Percentiles rank a stretch among this genome's conserved stretches.
phyloP scores from a whole-genome alignment of 1,140 invertebrate species.

The Bombus confusus region DNA sequence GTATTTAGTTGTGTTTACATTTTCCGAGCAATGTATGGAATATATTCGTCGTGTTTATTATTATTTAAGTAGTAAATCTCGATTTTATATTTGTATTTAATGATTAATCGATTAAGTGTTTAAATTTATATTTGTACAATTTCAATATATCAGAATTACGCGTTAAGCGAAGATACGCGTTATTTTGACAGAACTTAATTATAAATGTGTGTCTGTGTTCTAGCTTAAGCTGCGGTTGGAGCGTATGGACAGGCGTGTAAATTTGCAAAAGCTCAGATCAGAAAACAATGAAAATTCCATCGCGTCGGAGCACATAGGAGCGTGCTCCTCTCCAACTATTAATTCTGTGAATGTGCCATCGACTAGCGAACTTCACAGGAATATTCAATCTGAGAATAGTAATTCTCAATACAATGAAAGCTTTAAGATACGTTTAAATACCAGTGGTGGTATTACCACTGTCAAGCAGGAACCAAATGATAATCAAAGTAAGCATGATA shows the following conservation, averaged over 20 bases:
- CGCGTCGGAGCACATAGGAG: slow-evolving; percentile 70
- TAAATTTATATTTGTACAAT: neutral
- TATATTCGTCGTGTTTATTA: neutral
- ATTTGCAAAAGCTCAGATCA: slow-evolving; percentile 78
- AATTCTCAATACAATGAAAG: slow-evolving; percentile 77
- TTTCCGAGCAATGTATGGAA: neutral
- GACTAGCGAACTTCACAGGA: slow-evolving; percentile 75
- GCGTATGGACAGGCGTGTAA: slow-evolving; percentile 83
- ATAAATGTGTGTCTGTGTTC: slow-evolving; percentile 64
- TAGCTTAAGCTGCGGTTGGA: slow-evolving; percentile 84
- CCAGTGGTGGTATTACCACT: slow-evolving; percentile 79
- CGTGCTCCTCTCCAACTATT: slow-evolving; percentile 74
- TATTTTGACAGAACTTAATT: neutral
- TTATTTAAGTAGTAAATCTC: neutral
- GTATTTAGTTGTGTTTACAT: neutral
- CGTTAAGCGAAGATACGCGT: neutral
- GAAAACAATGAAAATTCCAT: slow-evolving; percentile 77
- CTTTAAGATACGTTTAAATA: slow-evolving; percentile 80
- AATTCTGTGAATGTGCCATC: slow-evolving; percentile 75
- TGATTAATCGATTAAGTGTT: neutral
- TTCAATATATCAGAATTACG: neutral
- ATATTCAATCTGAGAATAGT: slow-evolving; percentile 65
- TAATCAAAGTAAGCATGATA: slow-evolving; percentile 71
- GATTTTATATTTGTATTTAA: neutral
- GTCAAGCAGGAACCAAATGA: slow-evolving; percentile 77